Conservation (phyloP, 2,113 vertebrate genomes). For the Oncorhynchus clarkii region DNA sequence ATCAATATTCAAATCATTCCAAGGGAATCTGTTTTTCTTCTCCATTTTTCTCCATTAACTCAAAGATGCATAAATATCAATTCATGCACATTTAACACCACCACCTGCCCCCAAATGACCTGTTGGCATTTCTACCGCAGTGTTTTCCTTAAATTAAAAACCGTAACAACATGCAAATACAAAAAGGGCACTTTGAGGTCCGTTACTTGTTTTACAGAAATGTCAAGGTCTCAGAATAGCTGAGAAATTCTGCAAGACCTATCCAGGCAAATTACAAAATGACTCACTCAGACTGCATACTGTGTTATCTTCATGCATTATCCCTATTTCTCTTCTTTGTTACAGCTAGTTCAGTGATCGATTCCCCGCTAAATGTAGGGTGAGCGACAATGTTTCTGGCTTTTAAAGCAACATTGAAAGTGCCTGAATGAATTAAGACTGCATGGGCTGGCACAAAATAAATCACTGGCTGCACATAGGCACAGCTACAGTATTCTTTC, state of each 20-base stretch:
- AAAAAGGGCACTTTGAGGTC: neutral
- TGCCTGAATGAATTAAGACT: neutral
- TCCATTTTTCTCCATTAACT: no score
- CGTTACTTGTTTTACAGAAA: neutral
- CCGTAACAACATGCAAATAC: neutral
- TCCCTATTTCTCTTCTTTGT: neutral
- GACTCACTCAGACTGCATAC: neutral
- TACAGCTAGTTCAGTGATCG: neutral
- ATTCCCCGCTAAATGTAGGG: neutral
- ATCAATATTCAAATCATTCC: no score
- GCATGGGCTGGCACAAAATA: neutral
- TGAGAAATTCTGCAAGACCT: neutral
- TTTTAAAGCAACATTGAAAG: neutral
- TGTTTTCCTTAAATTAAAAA: neutral
- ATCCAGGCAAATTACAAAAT: no score
- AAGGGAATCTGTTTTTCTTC: no score
- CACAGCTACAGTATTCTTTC: neutral
- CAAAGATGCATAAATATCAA: neutral
- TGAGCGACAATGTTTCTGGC: neutral
- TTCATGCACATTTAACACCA: neutral
- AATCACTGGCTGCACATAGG: neutral
- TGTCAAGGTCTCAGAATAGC: neutral
- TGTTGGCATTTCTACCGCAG: neutral
- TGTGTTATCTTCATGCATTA: neutral
- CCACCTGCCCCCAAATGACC: neutral